phyloP scores from a whole-genome alignment of 2,797 vertebrate genomes.

The Limosa lapponica region DNA sequence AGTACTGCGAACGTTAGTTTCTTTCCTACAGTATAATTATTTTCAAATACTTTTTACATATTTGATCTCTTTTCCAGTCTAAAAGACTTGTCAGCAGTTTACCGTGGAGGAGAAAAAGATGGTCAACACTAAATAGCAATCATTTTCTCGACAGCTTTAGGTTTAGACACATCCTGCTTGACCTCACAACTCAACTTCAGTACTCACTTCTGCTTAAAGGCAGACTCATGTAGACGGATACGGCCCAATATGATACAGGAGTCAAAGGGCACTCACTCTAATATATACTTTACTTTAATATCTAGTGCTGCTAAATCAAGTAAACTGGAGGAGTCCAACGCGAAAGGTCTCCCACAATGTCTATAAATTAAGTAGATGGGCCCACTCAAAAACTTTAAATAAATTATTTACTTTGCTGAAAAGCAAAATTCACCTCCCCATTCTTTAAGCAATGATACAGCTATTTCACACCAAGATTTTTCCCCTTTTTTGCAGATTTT shows the following conservation, averaged over 20 bases:
- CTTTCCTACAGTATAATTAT: background rate
- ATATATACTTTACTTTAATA: background rate
- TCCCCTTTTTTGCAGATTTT: background rate
- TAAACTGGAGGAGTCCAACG: background rate
- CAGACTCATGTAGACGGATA: background rate
- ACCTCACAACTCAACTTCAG: background rate
- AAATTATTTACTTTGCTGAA: background rate
- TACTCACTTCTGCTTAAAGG: background rate
- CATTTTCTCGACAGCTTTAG: background rate
- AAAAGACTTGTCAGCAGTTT: background rate
- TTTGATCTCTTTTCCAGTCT: background rate
- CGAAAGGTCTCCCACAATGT: background rate
- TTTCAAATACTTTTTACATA: background rate
- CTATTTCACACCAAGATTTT: background rate
- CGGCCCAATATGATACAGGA: background rate
- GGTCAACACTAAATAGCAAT: background rate
- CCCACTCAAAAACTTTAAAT: conserved; percentile 12
- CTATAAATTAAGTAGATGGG: background rate
- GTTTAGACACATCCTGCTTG: background rate
- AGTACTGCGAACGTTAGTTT: background rate
- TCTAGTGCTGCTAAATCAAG: background rate
- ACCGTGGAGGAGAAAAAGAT: background rate
- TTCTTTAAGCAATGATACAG: background rate
- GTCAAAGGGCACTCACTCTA: background rate
- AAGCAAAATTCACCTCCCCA: background rate